Conservation (phyloP, 2,888 invertebrate genomes). For the Pachydiplax longipennis region DNA sequence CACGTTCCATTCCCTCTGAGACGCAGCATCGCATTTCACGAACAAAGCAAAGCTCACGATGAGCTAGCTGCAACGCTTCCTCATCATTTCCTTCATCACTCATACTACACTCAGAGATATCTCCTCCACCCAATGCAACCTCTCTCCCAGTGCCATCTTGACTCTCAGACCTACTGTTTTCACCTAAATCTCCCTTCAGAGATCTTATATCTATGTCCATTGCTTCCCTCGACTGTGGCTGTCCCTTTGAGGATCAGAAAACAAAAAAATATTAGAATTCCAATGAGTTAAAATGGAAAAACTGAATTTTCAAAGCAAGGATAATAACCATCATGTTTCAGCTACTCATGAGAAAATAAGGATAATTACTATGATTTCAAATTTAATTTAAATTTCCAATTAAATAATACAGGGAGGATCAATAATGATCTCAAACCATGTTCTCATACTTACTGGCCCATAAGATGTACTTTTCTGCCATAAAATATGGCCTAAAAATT, state of each 20-base stretch:
- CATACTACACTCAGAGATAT: background rate
- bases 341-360: too few relatives aligned
- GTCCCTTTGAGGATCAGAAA: background rate
- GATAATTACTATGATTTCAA: too few relatives aligned
- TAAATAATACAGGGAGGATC: too few relatives aligned
- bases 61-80: background rate
- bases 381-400: too few relatives aligned
- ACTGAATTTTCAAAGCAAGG: too few relatives aligned
- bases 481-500: too few relatives aligned
- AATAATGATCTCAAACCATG: too few relatives aligned
- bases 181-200: background rate
- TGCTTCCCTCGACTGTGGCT: background rate
- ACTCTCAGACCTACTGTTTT: background rate
- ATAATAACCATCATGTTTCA: too few relatives aligned
- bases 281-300: too few relatives aligned
- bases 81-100: background rate
- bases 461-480: too few relatives aligned
- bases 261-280: background rate
- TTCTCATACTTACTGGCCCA: too few relatives aligned
- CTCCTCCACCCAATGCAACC: conserved; percentile 10
- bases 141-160: background rate
- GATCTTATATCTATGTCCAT: conserved; percentile 6
- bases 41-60: conserved; percentile 17
- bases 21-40: conserved; percentile 32
- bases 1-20: conserved; percentile 12